Evolutionary conservation across 2,797 vertebrate species (phyloP).

Genomic region (Melanotaenia pygmaea): DNA sequence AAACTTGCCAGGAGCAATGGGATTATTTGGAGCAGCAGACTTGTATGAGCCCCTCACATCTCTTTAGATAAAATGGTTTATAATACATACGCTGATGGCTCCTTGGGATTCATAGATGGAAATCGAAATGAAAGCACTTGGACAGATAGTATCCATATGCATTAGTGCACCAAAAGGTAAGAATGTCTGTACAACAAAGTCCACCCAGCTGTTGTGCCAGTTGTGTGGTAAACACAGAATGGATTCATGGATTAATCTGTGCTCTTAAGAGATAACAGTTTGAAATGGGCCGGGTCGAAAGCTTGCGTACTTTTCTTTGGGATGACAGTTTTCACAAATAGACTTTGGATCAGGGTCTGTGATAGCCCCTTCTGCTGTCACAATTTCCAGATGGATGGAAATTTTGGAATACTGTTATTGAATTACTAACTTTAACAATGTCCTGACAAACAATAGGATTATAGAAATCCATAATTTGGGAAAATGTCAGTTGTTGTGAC

Average conservation of each 20-base stretch:
- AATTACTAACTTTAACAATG: too few relatives aligned
- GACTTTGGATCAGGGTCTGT: slow-evolving; percentile 31
- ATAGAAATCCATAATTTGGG: too few relatives aligned
- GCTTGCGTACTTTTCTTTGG: slow-evolving; percentile 55
- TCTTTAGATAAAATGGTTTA: slow-evolving; percentile 53
- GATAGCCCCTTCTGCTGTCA: slow-evolving; percentile 19
- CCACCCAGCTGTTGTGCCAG: slow-evolving; percentile 75
- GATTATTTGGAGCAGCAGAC: slow-evolving; percentile 50
- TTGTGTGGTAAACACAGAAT: slow-evolving; percentile 69
- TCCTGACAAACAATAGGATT: too few relatives aligned
- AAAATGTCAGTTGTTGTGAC: too few relatives aligned
- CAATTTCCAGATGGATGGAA: slow-evolving; percentile 12
- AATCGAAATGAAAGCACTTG: slow-evolving; percentile 63
- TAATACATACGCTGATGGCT: slow-evolving; percentile 47
- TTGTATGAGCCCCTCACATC: slow-evolving; percentile 46
- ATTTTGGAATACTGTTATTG: neutral
- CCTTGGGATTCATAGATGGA: slow-evolving; percentile 47
- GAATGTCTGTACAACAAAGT: slow-evolving; percentile 50
- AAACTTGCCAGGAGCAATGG: slow-evolving; percentile 45
- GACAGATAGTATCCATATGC: slow-evolving; percentile 55
- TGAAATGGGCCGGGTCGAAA: slow-evolving; percentile 55
- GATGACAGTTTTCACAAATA: slow-evolving; percentile 52
- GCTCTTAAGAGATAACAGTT: slow-evolving; percentile 75
- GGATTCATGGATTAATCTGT: slow-evolving; percentile 77
- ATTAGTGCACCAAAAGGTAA: slow-evolving; percentile 30